Base-by-base conservation (phyloP, 64 coral and sea anemone genomes). In the Actinia tenebrosa region DNA sequence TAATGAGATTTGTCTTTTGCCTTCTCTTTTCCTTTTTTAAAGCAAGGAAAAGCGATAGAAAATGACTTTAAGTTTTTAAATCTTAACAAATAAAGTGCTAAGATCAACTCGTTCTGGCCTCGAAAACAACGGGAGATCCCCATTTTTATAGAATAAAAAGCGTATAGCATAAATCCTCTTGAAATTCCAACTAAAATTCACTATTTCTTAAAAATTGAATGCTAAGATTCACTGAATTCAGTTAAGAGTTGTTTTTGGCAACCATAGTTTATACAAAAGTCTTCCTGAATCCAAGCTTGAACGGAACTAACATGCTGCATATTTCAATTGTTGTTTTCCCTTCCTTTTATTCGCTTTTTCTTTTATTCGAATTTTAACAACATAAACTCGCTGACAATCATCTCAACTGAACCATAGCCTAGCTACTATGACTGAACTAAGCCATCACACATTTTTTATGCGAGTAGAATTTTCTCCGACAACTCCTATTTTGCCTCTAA, bases 271-370 rank as follows among this genome's bases (percentile, higher is more conserved):
- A 15, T 14, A 30, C 7, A 75, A 26, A 10, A 0, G 10, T 27
- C 25, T 75, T 75, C 63, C 63, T 75, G 69, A 75, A 75, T 75
- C 69, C 23, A 75, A 30, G 69, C 69, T 75, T 75, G 69, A 75
- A 75, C 69, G 69, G 69, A 75, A 75, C 69, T 75, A 75, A 75
- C 69, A 11, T 42, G 69, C 69, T 27, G 69, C 26, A 75, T 75
- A 75, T 30, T 75, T 10, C 69, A 13, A 27, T 75, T 75, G 69
- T 75, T 42, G 1, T 42, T 13, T 22, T 66, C 63, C 63, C 63
- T 75, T 75, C 27, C 13, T 42, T 75, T 75, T 75, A 75, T 75
- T 30, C 26, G 63, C 69, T 30, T 30, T 75, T 75, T 75, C 13
- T 75, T 42, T 27, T 18, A 75, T 25, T 25, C n/a, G 13, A 30